Base-by-base conservation (phyloP, 2,113 vertebrate species). In the Cyprinodon brontotheroides region DNA sequence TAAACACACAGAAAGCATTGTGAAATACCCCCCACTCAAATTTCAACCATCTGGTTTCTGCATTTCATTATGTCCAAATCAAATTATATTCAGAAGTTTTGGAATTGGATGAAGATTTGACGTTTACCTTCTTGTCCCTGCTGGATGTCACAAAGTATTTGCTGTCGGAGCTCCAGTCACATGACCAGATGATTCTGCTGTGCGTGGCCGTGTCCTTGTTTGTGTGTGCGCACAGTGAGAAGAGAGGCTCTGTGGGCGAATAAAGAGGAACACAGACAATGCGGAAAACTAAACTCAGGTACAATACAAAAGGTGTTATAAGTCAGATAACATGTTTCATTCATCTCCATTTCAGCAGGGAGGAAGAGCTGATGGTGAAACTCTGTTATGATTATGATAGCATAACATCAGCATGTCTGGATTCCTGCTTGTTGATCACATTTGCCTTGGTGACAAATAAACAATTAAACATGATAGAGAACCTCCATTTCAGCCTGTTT, bases 101-200 rank as follows among this genome's bases (percentile, higher is more conserved):
- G 22, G 22, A 70, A 50, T 7, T 11, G 3, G 4, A 1, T 5
- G 17, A 69, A 17, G 15, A 65, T 70, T 63, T 38, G 17, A 57
- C 64, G 50, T 48, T 91, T 92, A 99, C 98, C 96, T 97, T 99
- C 91, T 96, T 98, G 90, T 99, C 98, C 64, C 98, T 94, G 92
- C 98, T 98, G 61, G 96, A 95, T 57, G 97, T 99, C 74, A 96
- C 91, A 91, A 99, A 99, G 93, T 96, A 98, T 70, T 93, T 96
- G 94, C 95, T 94, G 62, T 99, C 96, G n/a, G 94, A 93, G 87
- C 95, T 98, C 98, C 98, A 99, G 83, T 97, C 97, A 91, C 98
- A 99, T 72, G 96, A 96, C 98, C 98, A 99, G 94, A 99, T 99
- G 89, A 99, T 98, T 70, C 98, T 94, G 57, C 94, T 95, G 85